A percentile compares a stretch with the other conserved stretches of the same genome.
These are phyloP conservation scores for Chaetodon trifascialis DNA, from an alignment of 2,113 vertebrate genomes.

Conservation along the genomic window DNA sequence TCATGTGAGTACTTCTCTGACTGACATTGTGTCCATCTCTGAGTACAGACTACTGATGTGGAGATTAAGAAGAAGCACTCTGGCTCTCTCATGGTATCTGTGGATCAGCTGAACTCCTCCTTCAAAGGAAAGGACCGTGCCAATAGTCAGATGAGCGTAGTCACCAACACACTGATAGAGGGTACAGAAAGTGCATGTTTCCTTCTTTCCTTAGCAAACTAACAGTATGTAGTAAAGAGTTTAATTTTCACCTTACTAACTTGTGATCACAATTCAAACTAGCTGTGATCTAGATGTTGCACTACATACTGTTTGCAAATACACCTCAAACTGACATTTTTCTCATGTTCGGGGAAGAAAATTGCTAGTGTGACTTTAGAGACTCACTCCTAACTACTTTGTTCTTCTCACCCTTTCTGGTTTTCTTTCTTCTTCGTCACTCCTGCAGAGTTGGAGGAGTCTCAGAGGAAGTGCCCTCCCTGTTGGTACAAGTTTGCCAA, in stretches of 20 bases:
- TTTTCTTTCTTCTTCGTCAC: background rate
- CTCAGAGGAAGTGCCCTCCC: constrained; percentile 96
- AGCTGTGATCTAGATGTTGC: background rate
- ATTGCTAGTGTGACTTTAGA: background rate
- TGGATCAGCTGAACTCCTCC: constrained; percentile 95
- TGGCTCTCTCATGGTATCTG: constrained; percentile 95
- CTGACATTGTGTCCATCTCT: constrained; percentile 58
- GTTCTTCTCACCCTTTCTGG: background rate
- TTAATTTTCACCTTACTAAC: background rate
- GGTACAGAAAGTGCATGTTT: constrained; percentile 79
- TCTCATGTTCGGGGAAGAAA: background rate
- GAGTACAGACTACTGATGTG: constrained; percentile 91
- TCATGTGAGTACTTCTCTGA: constrained; percentile 30
- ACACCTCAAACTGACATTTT: background rate
- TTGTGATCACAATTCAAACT: constrained; percentile 4
- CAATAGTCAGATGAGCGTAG: constrained; percentile 95
- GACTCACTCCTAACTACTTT: background rate
- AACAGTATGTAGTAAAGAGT: background rate
- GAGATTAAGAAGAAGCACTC: constrained; percentile 96
- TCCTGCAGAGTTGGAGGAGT: constrained; percentile 93
- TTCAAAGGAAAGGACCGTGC: constrained; percentile 94
- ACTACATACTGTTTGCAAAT: background rate
- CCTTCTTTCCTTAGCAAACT: background rate
- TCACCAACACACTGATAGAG: constrained; percentile 96
- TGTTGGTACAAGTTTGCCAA: constrained; percentile 99